Conservation (phyloP, 1,140 invertebrate species). For the Hylaeus anthracinus region DNA sequence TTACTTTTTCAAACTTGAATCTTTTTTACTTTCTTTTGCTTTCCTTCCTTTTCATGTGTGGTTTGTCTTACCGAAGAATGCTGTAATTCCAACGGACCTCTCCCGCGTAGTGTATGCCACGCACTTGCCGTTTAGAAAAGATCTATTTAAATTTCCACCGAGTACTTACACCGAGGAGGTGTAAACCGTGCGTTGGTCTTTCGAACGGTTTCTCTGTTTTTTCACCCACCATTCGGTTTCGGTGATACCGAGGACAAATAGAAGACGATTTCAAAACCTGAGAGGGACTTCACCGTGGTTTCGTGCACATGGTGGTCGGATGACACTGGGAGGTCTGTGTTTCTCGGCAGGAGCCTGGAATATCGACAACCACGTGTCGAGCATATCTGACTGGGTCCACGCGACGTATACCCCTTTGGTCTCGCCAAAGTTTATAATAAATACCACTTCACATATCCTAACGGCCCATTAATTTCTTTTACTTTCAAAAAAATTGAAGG, state of each 20-base stretch:
- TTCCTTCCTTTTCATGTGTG: background rate
- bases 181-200: constrained; percentile 62
- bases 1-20: background rate
- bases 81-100: constrained; percentile 13
- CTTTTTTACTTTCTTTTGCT: background rate
- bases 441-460: background rate
- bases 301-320: constrained; percentile 54
- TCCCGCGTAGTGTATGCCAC: constrained; percentile 42
- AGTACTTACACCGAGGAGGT: constrained; percentile 54
- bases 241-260: constrained; percentile 47
- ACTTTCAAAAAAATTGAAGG: too few species aligned
- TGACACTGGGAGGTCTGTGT: constrained; percentile 56
- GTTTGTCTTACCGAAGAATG: background rate
- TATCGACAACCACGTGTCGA: constrained; percentile 52
- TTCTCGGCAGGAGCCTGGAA: constrained; percentile 62
- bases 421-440: constrained; percentile 11
- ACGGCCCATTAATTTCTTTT: background rate
- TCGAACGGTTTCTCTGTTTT: constrained; percentile 15
- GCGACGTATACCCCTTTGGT: background rate
- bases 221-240: constrained; percentile 38
- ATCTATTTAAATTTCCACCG: constrained; percentile 59
- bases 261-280: constrained; percentile 56
- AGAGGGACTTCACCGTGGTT: constrained; percentile 25
- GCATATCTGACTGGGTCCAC: constrained; percentile 30
- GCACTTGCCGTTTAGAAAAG: constrained; percentile 22